A percentile compares a stretch with the other conserved stretches of the same genome.
Conservation (phyloP, 2,113 vertebrate genomes). For the Lasiurus cinereus region DNA sequence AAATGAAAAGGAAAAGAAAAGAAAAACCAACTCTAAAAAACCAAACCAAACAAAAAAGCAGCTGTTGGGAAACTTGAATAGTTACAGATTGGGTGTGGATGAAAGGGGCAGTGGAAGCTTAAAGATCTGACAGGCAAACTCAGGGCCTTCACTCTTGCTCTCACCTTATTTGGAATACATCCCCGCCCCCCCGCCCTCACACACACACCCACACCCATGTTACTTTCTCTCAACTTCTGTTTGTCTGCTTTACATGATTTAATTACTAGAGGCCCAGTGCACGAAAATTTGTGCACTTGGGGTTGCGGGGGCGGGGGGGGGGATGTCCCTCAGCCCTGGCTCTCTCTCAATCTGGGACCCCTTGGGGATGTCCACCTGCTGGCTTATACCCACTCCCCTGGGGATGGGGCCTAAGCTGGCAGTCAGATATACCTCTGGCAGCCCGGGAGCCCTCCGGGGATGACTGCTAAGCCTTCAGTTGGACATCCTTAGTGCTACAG, state of each 20-base stretch:
- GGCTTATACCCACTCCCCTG: too few relatives aligned
- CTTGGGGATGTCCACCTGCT: too few relatives aligned
- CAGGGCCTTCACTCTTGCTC: neutral
- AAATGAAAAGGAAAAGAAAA: neutral
- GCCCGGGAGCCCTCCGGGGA: too few relatives aligned
- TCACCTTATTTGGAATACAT: accelerated
- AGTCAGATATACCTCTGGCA: too few relatives aligned
- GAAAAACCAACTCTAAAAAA: neutral
- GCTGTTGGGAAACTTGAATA: conserved; percentile 32
- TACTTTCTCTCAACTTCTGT: neutral
- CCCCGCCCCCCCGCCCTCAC: too few relatives aligned
- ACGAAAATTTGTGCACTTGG: too few relatives aligned
- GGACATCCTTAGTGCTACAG: too few relatives aligned
- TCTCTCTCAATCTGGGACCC: too few relatives aligned
- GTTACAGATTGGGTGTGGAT: neutral
- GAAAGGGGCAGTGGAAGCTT: neutral
- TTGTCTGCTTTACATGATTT: neutral
- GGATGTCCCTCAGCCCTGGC: too few relatives aligned
- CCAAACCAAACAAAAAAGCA: neutral
- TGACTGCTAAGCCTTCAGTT: too few relatives aligned
- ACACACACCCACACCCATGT: neutral
- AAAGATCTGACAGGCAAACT: neutral
- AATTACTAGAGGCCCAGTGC: neutral
- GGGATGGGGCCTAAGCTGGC: too few relatives aligned
- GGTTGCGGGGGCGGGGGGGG: too few relatives aligned